Conservation (phyloP, 2,113 vertebrate species). For the Anser brachyrhynchus region DNA sequence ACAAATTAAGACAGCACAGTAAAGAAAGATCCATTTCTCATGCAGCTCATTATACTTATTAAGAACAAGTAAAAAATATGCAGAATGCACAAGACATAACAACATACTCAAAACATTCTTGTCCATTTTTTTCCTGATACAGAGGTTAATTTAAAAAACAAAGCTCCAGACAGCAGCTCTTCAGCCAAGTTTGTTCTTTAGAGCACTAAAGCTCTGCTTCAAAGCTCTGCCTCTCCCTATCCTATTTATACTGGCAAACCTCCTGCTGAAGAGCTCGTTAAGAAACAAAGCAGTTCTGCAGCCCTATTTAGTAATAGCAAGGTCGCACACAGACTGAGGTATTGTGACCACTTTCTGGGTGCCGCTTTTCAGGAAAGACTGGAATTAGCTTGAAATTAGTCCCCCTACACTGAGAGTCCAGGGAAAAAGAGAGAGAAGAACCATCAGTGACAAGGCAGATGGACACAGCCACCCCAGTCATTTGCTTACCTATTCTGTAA, state of each 20-base stretch:
- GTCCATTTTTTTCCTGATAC: neutral
- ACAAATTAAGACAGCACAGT: conserved; percentile 13
- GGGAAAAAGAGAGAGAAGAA: neutral
- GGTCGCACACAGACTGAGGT: neutral
- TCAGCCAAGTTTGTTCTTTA: neutral
- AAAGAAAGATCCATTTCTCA: conserved; percentile 10
- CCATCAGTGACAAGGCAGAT: neutral
- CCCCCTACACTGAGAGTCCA: neutral
- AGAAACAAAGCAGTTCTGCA: conserved; percentile 24
- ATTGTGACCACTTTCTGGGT: neutral
- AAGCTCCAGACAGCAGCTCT: neutral
- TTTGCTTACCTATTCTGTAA: neutral
- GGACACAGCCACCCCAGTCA: neutral
- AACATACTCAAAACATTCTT: neutral
- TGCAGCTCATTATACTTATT: neutral
- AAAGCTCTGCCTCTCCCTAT: conserved; percentile 10
- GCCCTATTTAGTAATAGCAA: neutral
- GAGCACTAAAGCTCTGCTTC: neutral
- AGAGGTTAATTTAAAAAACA: conserved; percentile 13
- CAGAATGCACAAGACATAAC: neutral
- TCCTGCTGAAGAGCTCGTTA: neutral
- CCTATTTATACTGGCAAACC: conserved; percentile 43
- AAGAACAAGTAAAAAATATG: conserved; percentile 1
- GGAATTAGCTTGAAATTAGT: neutral
- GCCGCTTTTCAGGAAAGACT: neutral